Percentiles rank a stretch among this genome's conserved stretches.
Evolutionary conservation across 1,140 invertebrate species (phyloP).

Genomic region (Leptinotarsa undecemlineata): DNA sequence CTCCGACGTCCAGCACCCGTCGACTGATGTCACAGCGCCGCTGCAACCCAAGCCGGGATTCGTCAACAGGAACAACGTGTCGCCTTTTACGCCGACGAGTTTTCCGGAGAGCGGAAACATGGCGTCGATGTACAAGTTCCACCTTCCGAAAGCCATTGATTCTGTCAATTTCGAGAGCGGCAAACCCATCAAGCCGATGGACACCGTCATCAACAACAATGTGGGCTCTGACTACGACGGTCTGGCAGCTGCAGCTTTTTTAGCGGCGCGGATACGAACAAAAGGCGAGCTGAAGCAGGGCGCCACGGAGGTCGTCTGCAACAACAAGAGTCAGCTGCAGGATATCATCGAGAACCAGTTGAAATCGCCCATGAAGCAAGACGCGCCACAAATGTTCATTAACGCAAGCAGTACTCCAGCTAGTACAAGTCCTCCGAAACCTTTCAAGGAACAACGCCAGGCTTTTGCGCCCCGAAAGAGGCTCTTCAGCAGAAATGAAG

Average conservation of each 20-base stretch:
- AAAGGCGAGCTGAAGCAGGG: slow-evolving; percentile 81
- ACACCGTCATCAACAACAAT: slow-evolving; percentile 39
- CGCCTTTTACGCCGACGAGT: slow-evolving; percentile 62
- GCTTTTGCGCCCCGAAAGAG: slow-evolving; percentile 55
- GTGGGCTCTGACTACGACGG: slow-evolving; percentile 57
- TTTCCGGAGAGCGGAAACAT: slow-evolving; percentile 59
- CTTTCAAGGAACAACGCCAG: slow-evolving; percentile 56
- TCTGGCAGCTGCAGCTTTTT: slow-evolving; percentile 59
- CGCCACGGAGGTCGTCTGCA: slow-evolving; percentile 52
- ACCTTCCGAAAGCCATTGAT: slow-evolving; percentile 70
- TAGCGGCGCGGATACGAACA: slow-evolving; percentile 76
- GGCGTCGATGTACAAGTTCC: slow-evolving; percentile 62
- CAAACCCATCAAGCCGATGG: slow-evolving; percentile 43
- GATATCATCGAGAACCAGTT: slow-evolving; percentile 40
- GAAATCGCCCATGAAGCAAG: slow-evolving; percentile 26
- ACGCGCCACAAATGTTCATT: slow-evolving; percentile 15
- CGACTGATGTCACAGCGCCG: slow-evolving; percentile 57
- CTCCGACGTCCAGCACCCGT: slow-evolving; percentile 50
- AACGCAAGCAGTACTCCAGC: background rate
- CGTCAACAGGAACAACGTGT: slow-evolving; percentile 60
- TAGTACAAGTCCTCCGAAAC: slow-evolving; percentile 58
- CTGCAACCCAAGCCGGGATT: slow-evolving; percentile 61
- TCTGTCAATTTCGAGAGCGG: slow-evolving; percentile 60
- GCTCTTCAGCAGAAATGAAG: slow-evolving; percentile 59
- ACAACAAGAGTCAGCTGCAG: slow-evolving; percentile 47